Conservation (phyloP, 1,140 invertebrate genomes). For the Scaptomyza montana region DNA sequence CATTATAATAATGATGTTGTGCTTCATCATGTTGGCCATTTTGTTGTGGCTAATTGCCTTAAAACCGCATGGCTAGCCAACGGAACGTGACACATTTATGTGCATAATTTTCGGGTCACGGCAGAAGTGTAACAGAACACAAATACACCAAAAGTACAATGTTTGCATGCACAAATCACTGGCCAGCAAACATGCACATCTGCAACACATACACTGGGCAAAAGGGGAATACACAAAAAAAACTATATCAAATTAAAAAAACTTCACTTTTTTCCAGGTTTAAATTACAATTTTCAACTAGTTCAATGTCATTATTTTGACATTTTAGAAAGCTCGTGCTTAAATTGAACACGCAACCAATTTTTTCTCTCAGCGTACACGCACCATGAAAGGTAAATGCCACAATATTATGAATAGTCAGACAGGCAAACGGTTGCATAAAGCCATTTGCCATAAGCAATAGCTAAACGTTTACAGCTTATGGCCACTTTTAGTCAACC, state of each 20-base stretch:
- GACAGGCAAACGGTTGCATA: conserved; percentile 40
- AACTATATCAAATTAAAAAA: too few species aligned
- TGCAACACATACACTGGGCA: conserved; percentile 14
- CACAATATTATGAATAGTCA: conserved; percentile 61
- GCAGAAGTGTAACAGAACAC: conserved; percentile 20
- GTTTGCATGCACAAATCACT: conserved; percentile 46
- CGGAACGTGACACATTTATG: conserved; percentile 76
- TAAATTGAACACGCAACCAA: too few species aligned
- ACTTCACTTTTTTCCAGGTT: too few species aligned
- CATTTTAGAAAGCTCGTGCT: too few species aligned
- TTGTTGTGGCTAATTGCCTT: conserved; percentile 78
- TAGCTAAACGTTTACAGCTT: conserved; percentile 50
- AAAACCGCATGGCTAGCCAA: conserved; percentile 67
- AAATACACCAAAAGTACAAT: conserved; percentile 29
- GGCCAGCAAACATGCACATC: conserved; percentile 18
- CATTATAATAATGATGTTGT: conserved; percentile 17
- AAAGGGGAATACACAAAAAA: background rate
- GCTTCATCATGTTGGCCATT: conserved; percentile 60
- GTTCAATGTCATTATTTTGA: too few species aligned
- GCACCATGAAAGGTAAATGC: conserved; percentile 36
- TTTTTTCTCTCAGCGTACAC: background rate
- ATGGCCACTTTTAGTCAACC: conserved; percentile 33
- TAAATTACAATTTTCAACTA: too few species aligned
- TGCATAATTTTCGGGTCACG: conserved; percentile 51
- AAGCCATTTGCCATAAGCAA: conserved; percentile 44